phyloP scores from a whole-genome alignment of 2,888 invertebrate species.

The Phytoseiulus persimilis region DNA sequence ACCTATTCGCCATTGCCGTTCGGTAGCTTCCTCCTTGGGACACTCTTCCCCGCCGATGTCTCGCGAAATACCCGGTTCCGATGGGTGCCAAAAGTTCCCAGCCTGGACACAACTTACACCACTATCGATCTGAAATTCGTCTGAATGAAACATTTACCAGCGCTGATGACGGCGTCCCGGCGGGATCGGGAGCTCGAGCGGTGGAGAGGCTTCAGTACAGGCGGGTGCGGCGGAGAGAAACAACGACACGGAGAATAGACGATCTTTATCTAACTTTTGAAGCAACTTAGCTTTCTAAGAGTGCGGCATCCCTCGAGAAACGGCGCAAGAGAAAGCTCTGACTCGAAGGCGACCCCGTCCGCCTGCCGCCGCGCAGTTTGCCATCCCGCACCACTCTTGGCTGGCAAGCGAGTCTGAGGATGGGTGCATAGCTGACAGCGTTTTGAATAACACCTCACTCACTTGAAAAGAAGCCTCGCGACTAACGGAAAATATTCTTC shows the following conservation, averaged over 20 bases:
- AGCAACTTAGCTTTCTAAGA: not conserved
- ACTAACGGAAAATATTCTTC: not conserved
- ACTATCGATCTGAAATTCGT: not conserved
- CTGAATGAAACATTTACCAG: not conserved
- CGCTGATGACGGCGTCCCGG: not conserved
- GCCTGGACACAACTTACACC: not conserved
- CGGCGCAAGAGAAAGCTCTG: not conserved
- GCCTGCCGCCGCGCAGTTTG: too few species aligned
- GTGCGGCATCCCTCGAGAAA: not conserved
- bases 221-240: not conserved
- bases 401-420: not conserved
- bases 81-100: too few species aligned
- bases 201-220: not conserved
- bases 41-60: too few species aligned
- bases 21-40: too few species aligned
- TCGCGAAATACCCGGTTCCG: too few species aligned
- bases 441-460: not conserved
- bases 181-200: not conserved
- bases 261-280: not conserved
- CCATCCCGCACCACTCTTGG: too few species aligned
- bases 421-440: not conserved
- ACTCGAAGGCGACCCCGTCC: too few species aligned
- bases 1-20: too few species aligned
- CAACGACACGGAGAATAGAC: not conserved
- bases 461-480: not conserved